Conservation (phyloP, 2,113 vertebrate genomes). For the Pseudolaguvia tuberculata region DNA sequence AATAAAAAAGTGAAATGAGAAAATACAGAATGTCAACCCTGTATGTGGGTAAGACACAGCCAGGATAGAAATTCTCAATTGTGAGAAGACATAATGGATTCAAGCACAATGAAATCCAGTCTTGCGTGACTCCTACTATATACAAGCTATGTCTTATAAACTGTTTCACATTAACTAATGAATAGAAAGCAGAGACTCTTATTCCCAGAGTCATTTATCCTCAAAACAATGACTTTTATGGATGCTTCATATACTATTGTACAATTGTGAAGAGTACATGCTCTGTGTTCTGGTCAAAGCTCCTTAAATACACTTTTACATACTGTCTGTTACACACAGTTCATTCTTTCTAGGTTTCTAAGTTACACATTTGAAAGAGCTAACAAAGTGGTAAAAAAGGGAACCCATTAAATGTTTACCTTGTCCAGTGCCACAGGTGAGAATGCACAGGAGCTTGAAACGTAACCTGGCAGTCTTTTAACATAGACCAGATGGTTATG, state of each 20-base stretch:
- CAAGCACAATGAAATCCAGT: not conserved
- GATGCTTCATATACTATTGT: not conserved
- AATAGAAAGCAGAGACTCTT: not conserved
- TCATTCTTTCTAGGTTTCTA: not conserved
- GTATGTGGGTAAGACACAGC: slow-evolving; percentile 28
- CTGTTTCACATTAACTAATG: slow-evolving; percentile 8
- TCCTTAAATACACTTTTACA: not conserved
- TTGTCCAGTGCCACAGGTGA: not conserved
- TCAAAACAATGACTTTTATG: slow-evolving; percentile 9
- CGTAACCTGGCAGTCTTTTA: not conserved
- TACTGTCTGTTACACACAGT: not conserved
- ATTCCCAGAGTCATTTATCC: not conserved
- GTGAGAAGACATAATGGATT: slow-evolving; percentile 5
- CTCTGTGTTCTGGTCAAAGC: not conserved
- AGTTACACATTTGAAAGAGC: not conserved
- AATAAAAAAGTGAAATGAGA: not conserved
- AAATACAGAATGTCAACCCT: slow-evolving; percentile 2
- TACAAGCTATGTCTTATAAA: slow-evolving; percentile 19
- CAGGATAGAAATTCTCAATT: slow-evolving; percentile 30
- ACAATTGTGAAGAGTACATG: not conserved
- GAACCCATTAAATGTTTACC: not conserved
- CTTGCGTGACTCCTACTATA: slow-evolving; percentile 17
- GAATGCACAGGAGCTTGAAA: not conserved
- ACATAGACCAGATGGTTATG: not conserved
- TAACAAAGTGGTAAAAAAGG: not conserved